Evolutionary conservation across 2,888 invertebrate genomes (phyloP), one percentile per base, ranked within the genome.

Genomic region (Lapara coniferarum): DNA sequence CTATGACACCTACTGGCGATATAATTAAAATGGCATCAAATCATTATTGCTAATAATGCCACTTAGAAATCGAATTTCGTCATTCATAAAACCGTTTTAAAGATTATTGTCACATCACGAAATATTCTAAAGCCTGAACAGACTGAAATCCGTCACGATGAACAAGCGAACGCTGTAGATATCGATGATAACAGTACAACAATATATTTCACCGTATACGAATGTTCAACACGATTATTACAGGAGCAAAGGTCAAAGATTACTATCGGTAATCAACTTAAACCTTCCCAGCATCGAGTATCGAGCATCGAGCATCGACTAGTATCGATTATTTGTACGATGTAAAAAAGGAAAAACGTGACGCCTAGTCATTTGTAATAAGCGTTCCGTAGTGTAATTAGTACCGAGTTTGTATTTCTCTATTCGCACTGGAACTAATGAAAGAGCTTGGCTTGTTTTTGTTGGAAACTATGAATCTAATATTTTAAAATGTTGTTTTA

Each of bases 191-290:
- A 83, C 77, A 82, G 81, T 82, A 75, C 77, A 79, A 87, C 85
- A 86, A 88, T 85, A 85, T 63, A 86, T 82, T 77, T 80, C 82
- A 82, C 82, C 81, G 79, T 85, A 88, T 82, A 85, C 79, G 83
- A 84, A 84, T 80, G 81, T 82, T 83, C 81, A 81, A 89, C 86
- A 86, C 88, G 89, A 90, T 88, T 90, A 89, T 90, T 89, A 90
- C 82, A 81, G 78, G 89, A 82, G 82, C 89, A 91, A 76, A 86
- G 93, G 91, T 93, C 87, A 91, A 80, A 86, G 88, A 89, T 90
- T 81, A 75, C 79, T 88, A 90, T 90, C 89, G 84, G 79, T 84
- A 85, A 85, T 82, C 78, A 77, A 78, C 71, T 77, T 44, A 67
- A 56, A 37, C 56, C 55, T 30, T 67, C 67, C 52, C 30, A 37